phyloP scores from a whole-genome alignment of 2,888 invertebrate species.

The Lasioglossum figueresi region DNA sequence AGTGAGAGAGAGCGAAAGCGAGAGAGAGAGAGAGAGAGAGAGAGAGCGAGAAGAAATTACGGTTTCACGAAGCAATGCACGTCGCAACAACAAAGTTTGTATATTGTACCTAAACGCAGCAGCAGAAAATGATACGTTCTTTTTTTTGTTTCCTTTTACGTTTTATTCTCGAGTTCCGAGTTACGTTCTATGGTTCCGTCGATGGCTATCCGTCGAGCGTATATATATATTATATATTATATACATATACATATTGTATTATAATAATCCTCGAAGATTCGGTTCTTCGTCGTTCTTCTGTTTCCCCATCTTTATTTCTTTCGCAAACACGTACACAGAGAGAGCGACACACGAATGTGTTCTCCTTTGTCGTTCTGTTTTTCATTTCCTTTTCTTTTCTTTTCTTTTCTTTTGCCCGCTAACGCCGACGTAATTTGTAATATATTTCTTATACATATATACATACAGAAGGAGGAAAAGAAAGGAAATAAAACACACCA shows the following conservation, averaged over 20 bases:
- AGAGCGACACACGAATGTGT: not conserved
- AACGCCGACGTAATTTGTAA: constrained; percentile 70
- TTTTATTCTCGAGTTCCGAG: constrained; percentile 1
- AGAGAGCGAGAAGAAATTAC: constrained; percentile 16
- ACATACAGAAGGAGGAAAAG: constrained; percentile 18
- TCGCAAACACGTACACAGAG: not conserved
- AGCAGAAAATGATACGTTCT: constrained; percentile 43
- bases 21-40: not conserved
- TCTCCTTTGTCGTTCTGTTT: not conserved
- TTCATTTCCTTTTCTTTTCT: not conserved
- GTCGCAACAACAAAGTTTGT: constrained; percentile 55
- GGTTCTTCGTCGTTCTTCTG: constrained; percentile 60
- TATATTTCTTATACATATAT: constrained; percentile 71
- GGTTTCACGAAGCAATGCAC: constrained; percentile 32
- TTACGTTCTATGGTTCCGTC: constrained; percentile 3
- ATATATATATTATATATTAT: constrained; percentile 18
- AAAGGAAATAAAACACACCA: constrained; percentile 20
- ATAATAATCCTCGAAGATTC: constrained; percentile 63
- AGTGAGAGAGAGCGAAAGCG: constrained; percentile 7
- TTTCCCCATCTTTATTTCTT: not conserved
- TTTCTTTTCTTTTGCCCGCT: constrained; percentile 67
- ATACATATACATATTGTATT: constrained; percentile 26
- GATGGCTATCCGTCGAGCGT: constrained; percentile 38
- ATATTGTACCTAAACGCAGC: constrained; percentile 62
- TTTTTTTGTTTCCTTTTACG: not conserved